phyloP scores from a whole-genome alignment of 2,113 vertebrate species.

The Nesogale talazaci region DNA sequence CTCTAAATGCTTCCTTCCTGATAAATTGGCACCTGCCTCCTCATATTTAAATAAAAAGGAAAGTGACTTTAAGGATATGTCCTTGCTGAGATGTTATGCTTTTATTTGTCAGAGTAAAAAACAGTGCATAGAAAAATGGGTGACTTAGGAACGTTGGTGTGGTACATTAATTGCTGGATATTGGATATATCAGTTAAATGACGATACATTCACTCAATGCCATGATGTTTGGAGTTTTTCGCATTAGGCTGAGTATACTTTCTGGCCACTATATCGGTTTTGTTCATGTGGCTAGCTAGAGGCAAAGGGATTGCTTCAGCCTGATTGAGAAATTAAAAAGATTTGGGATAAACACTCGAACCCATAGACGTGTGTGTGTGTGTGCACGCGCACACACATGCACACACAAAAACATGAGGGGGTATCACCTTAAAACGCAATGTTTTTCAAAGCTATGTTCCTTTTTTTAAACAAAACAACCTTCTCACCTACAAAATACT shows the following conservation, averaged over 20 bases:
- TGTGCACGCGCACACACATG: no score
- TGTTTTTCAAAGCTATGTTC: no score
- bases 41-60: conserved; percentile 28
- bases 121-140: not conserved
- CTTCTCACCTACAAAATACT: no score
- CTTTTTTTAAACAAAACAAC: no score
- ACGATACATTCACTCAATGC: rapidly evolving
- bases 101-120: conserved; percentile 17
- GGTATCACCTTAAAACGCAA: no score
- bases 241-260: not conserved
- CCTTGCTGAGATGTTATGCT: conserved; percentile 1
- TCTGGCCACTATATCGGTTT: not conserved
- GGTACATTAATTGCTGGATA: not conserved
- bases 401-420: no score
- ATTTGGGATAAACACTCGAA: no score
- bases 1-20: conserved; percentile 16
- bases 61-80: conserved; percentile 58
- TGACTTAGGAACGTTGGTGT: not conserved
- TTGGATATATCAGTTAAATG: not conserved
- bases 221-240: not conserved
- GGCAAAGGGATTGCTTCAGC: not conserved
- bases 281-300: not conserved
- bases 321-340: not conserved
- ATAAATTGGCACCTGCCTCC: conserved; percentile 43
- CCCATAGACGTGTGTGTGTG: no score